phyloP scores from a whole-genome alignment of 2,888 invertebrate species.

The Yponomeuta evonymella region DNA sequence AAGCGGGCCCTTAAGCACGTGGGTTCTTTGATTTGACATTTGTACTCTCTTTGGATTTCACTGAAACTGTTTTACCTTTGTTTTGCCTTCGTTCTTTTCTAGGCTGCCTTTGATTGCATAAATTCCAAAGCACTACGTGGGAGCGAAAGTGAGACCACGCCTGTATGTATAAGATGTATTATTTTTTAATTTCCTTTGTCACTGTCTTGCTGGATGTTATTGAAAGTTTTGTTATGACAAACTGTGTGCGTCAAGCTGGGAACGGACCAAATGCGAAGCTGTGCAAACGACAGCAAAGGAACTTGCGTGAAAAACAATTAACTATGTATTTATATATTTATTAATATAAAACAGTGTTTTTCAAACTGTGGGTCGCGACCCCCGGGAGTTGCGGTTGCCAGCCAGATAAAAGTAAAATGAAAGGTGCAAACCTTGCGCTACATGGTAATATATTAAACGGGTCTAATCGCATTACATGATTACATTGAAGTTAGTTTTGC shows the following conservation, averaged over 20 bases:
- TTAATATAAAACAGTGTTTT: too few species aligned
- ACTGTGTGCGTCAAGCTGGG: slow-evolving; percentile 19
- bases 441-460: too few species aligned
- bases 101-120: slow-evolving; percentile 78
- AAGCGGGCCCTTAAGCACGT: slow-evolving; percentile 20
- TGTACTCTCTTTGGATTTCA: slow-evolving; percentile 23
- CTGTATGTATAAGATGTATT: slow-evolving; percentile 80
- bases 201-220: background rate
- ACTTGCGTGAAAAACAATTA: too few species aligned
- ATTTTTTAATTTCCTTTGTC: slow-evolving; percentile 30
- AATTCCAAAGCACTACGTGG: slow-evolving; percentile 60
- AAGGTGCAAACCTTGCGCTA: too few species aligned
- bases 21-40: slow-evolving; percentile 25
- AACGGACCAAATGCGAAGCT: background rate
- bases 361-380: too few species aligned
- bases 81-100: slow-evolving; percentile 78
- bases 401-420: too few species aligned
- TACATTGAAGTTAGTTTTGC: too few species aligned
- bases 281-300: too few species aligned
- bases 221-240: slow-evolving; percentile 11
- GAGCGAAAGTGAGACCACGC: slow-evolving; percentile 78
- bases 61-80: slow-evolving; percentile 46
- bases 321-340: too few species aligned
- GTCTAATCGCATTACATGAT: too few species aligned
- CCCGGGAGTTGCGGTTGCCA: too few species aligned